Conservation (phyloP, 2,888 invertebrate genomes). For the Drosophila barbarae region DNA sequence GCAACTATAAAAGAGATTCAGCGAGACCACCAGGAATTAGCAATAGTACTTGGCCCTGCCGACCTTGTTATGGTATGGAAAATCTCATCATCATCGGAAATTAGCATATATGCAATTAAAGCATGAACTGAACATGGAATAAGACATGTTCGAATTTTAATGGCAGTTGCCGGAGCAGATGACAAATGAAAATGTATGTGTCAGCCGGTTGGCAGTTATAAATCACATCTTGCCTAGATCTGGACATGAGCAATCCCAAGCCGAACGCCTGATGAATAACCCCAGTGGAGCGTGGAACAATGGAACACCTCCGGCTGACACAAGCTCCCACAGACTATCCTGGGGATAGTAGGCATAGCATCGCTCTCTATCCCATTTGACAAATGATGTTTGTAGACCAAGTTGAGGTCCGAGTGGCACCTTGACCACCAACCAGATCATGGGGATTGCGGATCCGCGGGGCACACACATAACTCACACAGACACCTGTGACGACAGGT, state of each 20-base stretch:
- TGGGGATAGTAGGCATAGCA: conserved; percentile 19
- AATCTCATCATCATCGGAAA: conserved; percentile 36
- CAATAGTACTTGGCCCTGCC: background rate
- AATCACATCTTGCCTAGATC: conserved; percentile 50
- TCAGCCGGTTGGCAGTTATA: conserved; percentile 40
- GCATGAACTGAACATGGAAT: conserved; percentile 45
- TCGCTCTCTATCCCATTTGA: conserved; percentile 9
- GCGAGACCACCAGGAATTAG: background rate
- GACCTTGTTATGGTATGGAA: conserved; percentile 37
- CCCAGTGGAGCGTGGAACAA: conserved; percentile 45
- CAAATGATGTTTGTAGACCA: conserved; percentile 34
- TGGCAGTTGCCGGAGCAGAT: conserved; percentile 46
- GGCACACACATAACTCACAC: conserved; percentile 64
- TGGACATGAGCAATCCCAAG: conserved; percentile 40
- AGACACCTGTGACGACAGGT: conserved; percentile 55
- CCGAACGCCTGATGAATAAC: conserved; percentile 48
- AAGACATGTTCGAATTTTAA: conserved; percentile 59
- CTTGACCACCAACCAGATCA: conserved; percentile 56
- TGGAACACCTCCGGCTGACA: conserved; percentile 35
- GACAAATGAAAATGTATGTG: conserved; percentile 50
- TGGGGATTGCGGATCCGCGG: background rate
- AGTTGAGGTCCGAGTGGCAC: conserved; percentile 41
- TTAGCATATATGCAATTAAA: conserved; percentile 65
- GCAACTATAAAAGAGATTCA: background rate
- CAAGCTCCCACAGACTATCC: conserved; percentile 40